Conservation (phyloP, 2,888 invertebrate species). For the Campopleginae sp. region DNA sequence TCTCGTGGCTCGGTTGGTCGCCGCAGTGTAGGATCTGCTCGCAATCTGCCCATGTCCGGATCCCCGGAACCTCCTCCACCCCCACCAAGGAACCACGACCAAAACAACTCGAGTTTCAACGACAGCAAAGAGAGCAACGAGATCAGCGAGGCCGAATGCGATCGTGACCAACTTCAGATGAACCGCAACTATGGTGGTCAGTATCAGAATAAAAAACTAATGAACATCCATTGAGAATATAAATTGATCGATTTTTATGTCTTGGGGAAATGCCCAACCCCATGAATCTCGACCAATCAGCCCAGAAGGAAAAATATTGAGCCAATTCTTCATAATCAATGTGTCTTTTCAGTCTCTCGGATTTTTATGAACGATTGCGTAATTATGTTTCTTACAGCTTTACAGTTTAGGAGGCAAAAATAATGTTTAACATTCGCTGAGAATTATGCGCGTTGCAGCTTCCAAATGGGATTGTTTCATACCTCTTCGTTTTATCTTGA, state of each 20-base stretch:
- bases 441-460: constrained; percentile 47
- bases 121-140: constrained; percentile 98
- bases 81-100: constrained; percentile 93
- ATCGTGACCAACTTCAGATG: constrained; percentile 89
- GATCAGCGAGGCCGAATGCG: constrained; percentile 97
- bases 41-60: constrained; percentile 86
- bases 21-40: constrained; percentile 87
- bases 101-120: constrained; percentile 92
- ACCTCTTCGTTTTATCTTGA: constrained; percentile 20
- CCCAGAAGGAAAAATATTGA: neutral
- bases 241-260: neutral
- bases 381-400: constrained; percentile 55
- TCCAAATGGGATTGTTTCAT: constrained; percentile 37
- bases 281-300: neutral
- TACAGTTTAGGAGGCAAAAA: constrained; percentile 40
- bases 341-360: constrained; percentile 48
- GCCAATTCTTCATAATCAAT: constrained; percentile 9
- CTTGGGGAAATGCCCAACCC: neutral
- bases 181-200: constrained; percentile 95
- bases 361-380: constrained; percentile 48
- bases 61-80: constrained; percentile 89
- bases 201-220: constrained; percentile 75
- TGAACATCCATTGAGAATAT: neutral
- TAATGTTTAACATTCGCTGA: constrained; percentile 8
- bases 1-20: constrained; percentile 92